These are phyloP conservation scores for Dolichomitus sp. DNA, from an alignment of 2,888 invertebrate species.

Conservation along the genomic window DNA sequence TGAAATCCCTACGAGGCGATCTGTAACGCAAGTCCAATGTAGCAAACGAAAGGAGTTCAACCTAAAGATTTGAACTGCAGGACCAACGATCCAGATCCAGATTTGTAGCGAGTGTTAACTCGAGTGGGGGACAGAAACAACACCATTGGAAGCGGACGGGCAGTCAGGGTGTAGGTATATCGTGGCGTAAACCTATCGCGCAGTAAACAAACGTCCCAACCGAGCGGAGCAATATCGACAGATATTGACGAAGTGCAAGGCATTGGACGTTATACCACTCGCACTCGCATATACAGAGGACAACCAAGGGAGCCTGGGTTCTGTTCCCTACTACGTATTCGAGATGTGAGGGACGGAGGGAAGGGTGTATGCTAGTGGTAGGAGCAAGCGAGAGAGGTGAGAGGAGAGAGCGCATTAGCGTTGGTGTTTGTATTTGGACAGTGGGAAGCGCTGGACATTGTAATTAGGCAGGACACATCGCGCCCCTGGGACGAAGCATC, in stretches of 20 bases:
- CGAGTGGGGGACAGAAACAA: constrained; percentile 31
- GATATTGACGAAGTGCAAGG: constrained; percentile 76
- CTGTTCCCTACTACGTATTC: constrained; percentile 40
- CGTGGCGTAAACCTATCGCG: constrained; percentile 56
- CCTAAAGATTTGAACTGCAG: constrained; percentile 37
- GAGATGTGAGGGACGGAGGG: constrained; percentile 34
- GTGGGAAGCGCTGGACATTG: constrained; percentile 83
- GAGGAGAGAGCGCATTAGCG: constrained; percentile 79
- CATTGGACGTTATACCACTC: constrained; percentile 36
- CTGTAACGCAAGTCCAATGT: constrained; percentile 27
- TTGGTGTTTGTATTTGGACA: constrained; percentile 83
- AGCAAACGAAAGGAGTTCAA: constrained; percentile 31
- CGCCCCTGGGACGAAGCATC: constrained; percentile 80
- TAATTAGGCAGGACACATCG: constrained; percentile 86
- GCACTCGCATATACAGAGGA: constrained; percentile 1
- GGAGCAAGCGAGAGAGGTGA: constrained; percentile 59
- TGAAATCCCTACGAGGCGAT: constrained; percentile 27
- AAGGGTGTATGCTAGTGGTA: constrained; percentile 29
- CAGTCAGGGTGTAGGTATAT: constrained; percentile 30
- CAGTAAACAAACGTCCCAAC: constrained; percentile 64
- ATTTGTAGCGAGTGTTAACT: constrained; percentile 46
- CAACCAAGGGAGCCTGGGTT: constrained; percentile 12
- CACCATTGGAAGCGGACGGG: constrained; percentile 9
- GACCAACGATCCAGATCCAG: constrained; percentile 40
- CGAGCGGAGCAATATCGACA: constrained; percentile 75